Evolutionary conservation across 2,888 invertebrate genomes (phyloP), one percentile per base, ranked within the genome.

Genomic region (Tiliacea citrago): DNA sequence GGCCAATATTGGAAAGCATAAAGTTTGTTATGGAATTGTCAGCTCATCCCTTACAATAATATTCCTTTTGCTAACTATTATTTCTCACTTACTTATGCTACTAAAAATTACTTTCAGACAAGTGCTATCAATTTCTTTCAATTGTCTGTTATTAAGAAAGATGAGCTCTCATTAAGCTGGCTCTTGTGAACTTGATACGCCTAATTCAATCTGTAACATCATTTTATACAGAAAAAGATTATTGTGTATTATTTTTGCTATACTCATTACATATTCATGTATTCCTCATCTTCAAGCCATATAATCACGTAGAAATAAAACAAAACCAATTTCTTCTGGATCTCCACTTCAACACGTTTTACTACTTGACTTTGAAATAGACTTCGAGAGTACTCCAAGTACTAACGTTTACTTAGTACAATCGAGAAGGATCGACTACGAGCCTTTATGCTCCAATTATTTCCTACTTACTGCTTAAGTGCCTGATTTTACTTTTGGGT

Each of bases 351-450:
- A 71, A 75, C 86, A 86, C 79, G 85, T 74, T 79, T 84, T 60
- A 63, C 67, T 68, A 71, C 85, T 85, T 77, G 85, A 86, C 86
- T 82, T 79, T 75, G 80, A 72, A 83, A 78, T 58, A 66, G 66
- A 63, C 67, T 82, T 82, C 55, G 62, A 75, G 81, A 79, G 63
- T 65, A 18, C 67, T 68, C 29, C 39, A 81, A 79, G 81, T 77
- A 72, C 70, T 72, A 79, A 77, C 79, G 51, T 75, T 81, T 73
- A 77, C 79, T 53, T 84, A 79, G 72, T 69, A 75, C 61, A 79
- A 68, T 70, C 65, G 72, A 57, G 47, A 62, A 78, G 61, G 55
- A 39, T 53, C 29, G 63, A 53, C 66, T 69, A 16, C 21, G 60
- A 70, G 53, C 61, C 57, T 73, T 74, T 68, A 77, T 57, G 49